Conservation (phyloP, 1,140 invertebrate species). For the Panagrolaimus sp. region DNA sequence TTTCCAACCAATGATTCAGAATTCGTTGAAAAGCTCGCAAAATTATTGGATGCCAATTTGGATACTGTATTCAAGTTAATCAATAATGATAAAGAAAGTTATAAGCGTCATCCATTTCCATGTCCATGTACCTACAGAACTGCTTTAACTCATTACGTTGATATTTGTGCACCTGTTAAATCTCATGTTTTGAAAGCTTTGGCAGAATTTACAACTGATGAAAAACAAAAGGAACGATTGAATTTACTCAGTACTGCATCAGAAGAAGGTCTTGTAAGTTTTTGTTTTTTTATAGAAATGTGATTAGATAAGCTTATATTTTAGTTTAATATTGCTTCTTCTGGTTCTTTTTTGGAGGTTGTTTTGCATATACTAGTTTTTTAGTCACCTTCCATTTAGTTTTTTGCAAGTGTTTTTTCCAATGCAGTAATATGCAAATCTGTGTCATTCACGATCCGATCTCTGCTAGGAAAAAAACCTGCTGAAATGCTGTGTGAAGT, state of each 20-base stretch:
- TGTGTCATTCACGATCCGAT: no score
- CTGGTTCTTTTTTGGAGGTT: no score
- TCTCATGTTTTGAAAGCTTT: constrained; percentile 93
- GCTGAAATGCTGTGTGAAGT: no score
- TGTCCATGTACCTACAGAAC: constrained; percentile 92
- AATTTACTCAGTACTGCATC: constrained; percentile 61
- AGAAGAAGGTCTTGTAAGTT: constrained; percentile 63
- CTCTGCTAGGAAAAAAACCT: no score
- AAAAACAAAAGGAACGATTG: constrained; percentile 66
- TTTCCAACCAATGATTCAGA: constrained; percentile 82
- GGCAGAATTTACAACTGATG: constrained; percentile 80
- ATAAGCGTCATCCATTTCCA: constrained; percentile 97
- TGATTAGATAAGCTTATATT: neutral
- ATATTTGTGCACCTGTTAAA: constrained; percentile 86
- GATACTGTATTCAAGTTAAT: constrained; percentile 64
- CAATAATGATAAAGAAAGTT: constrained; percentile 71
- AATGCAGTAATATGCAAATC: no score
- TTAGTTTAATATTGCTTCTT: neutral
- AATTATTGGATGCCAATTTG: constrained; percentile 75
- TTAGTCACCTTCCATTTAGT: no score
- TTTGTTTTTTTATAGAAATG: constrained; percentile 11
- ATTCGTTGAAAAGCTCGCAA: constrained; percentile 80
- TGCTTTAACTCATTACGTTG: constrained; percentile 86
- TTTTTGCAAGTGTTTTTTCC: no score
- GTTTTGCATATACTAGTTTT: no score